These are phyloP conservation scores for Hippasteria phrygiana DNA, from an alignment of 53 echinoderm and acorn worm genomes.

Conservation along the genomic window DNA sequence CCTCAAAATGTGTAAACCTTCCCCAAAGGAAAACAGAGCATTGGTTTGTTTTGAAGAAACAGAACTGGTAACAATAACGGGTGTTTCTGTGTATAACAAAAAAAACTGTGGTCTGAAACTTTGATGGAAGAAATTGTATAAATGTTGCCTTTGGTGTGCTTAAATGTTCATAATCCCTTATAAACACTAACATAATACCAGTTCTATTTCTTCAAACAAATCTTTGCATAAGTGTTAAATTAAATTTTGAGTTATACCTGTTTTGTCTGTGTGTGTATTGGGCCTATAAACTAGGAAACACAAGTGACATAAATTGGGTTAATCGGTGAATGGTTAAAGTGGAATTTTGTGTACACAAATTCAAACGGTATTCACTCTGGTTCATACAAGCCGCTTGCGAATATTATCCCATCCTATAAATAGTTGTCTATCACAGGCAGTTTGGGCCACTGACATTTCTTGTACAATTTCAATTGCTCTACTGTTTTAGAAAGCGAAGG, in stretches of 20 bases:
- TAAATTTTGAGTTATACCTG: background rate
- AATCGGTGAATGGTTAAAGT: background rate
- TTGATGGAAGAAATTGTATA: no score
- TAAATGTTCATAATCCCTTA: background rate
- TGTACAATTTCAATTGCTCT: no score
- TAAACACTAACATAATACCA: background rate
- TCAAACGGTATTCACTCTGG: no score
- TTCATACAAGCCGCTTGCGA: no score
- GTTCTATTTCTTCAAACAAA: background rate
- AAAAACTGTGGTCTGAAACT: no score
- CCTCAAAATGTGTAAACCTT: slow-evolving; percentile 3
- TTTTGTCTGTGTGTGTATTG: slow-evolving; percentile 5
- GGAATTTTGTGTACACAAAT: no score
- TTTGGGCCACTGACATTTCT: no score
- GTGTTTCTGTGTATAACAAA: no score
- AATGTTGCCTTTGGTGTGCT: no score
- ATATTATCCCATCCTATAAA: no score
- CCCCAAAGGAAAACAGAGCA: background rate
- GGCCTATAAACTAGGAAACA: slow-evolving; percentile 18
- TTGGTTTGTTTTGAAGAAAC: background rate
- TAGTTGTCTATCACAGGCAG: no score
- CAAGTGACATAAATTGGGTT: background rate
- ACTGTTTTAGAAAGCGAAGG: no score
- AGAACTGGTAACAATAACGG: background rate
- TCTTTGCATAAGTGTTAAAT: background rate